phyloP scores from a whole-genome alignment of 2,888 invertebrate genomes.

The Hypena proboscidalis region DNA sequence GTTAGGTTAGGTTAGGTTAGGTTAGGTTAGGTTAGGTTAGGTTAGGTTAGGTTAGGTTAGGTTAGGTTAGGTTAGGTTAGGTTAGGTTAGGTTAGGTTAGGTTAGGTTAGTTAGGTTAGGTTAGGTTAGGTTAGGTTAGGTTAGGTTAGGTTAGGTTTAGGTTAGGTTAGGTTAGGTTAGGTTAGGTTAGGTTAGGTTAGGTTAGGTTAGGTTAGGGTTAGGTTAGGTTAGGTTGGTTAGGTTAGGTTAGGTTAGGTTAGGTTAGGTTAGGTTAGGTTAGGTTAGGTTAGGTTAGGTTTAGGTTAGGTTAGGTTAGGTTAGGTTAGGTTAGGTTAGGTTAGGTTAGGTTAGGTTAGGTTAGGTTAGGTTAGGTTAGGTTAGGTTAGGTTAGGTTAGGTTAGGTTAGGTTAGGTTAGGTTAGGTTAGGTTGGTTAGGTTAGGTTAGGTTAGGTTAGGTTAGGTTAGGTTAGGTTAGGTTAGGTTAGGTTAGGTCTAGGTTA shows the following conservation, averaged over 20 bases:
- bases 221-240: slow-evolving; percentile 24
- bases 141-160: no score
- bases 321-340: slow-evolving; percentile 27
- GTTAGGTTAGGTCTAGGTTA: no score
- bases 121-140: slow-evolving; percentile 17
- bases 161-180: slow-evolving; percentile 12
- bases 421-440: no score
- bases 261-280: slow-evolving; percentile 27
- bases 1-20: no score
- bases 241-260: slow-evolving; percentile 17
- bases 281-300: slow-evolving; percentile 27
- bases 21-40: slow-evolving; percentile 11
- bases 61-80: slow-evolving; percentile 5
- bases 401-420: slow-evolving; percentile 25
- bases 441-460: slow-evolving; percentile 17
- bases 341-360: slow-evolving; percentile 36
- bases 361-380: slow-evolving; percentile 22
- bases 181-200: slow-evolving; percentile 17
- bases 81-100: background rate
- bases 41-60: slow-evolving; percentile 11
- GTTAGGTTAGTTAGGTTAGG: slow-evolving; percentile 22
- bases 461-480: slow-evolving; percentile 30
- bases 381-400: slow-evolving; percentile 26
- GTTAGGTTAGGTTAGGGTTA: slow-evolving; percentile 18
- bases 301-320: slow-evolving; percentile 11